Conservation (phyloP, 2,113 vertebrate species). For the Calyptommatus sinebrachiatus region DNA sequence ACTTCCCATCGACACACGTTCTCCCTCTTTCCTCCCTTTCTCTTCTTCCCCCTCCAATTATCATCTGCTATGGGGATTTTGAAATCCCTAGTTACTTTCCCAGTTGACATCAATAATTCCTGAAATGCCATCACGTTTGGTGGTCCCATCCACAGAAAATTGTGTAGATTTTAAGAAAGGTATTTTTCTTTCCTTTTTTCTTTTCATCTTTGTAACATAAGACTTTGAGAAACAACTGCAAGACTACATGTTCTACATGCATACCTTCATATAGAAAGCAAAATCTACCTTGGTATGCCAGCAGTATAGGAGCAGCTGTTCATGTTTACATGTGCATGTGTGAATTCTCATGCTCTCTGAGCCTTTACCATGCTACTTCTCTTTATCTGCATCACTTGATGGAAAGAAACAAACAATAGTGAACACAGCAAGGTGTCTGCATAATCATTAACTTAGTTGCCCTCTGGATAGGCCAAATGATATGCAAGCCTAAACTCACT, state of each 20-base stretch:
- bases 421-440: constrained; percentile 59
- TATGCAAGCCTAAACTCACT: constrained; percentile 61
- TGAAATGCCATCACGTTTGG: constrained; percentile 73
- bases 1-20: constrained; percentile 71
- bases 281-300: constrained; percentile 59
- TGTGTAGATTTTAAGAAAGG: constrained; percentile 66
- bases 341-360: constrained; percentile 48
- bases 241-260: constrained; percentile 35
- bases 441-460: constrained; percentile 68
- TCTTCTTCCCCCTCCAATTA: constrained; percentile 47
- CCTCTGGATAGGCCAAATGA: constrained; percentile 62
- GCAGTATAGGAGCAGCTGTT: constrained; percentile 42
- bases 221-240: constrained; percentile 43
- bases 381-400: constrained; percentile 67
- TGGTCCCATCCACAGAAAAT: constrained; percentile 69
- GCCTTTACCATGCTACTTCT: constrained; percentile 57
- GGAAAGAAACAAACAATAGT: constrained; percentile 59
- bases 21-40: constrained; percentile 65
- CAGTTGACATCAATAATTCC: constrained; percentile 76
- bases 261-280: constrained; percentile 55
- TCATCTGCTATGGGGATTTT: constrained; percentile 36
- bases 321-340: constrained; percentile 4
- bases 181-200: constrained; percentile 56
- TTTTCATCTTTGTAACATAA: constrained; percentile 36
- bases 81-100: constrained; percentile 71